Base-by-base conservation (phyloP, 1,140 invertebrate genomes). In the Lepidurus arcticus region DNA sequence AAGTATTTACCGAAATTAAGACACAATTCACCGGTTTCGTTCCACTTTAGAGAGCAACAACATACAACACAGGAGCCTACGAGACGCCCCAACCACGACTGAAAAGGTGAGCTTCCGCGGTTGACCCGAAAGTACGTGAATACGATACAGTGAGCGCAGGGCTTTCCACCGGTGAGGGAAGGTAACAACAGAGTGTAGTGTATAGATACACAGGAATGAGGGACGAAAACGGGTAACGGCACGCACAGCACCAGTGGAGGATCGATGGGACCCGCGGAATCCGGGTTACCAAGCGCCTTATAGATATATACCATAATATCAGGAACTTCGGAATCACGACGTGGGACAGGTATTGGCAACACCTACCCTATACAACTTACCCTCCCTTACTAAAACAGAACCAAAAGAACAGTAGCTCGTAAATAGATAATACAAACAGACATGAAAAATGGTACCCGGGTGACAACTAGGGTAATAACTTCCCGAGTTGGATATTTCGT, bases 221-320 rank as follows among this genome's bases (percentile, higher is more conserved):
- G 53, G 6, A 21, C 21, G 53, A 65, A 65, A 65, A 65, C 9
- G 21, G 53, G 53, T 21, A 16, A 6, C 53, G 53, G 21, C 53
- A 65, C 53, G 53, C 53, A 65, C 53, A 65, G 53, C 21, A 7
- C 53, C 13, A 65, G 45, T 5, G 21, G 53, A 21, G 53, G 53
- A 65, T 65, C 53, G 53, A 65, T 65, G 53, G 53, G 13, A n/a
- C 53, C 53, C 53, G 13, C 53, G 53, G 53, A 65, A 65, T 65
- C 53, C 53, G 13, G 53, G 13, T 9, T 65, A 65, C 21, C 21
- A n/a, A 65, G 16, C 21, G n/a, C 53, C 16, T 65, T n/a, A 13
- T n/a, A 11, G 53, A 21, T 13, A 21, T 13, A 65, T 21, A n/a
- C 21, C 53, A 65, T 16, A 65, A 65, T 65, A 65, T 65, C 21